Conservation (phyloP, 2,797 vertebrate species). For the Alca torda region DNA sequence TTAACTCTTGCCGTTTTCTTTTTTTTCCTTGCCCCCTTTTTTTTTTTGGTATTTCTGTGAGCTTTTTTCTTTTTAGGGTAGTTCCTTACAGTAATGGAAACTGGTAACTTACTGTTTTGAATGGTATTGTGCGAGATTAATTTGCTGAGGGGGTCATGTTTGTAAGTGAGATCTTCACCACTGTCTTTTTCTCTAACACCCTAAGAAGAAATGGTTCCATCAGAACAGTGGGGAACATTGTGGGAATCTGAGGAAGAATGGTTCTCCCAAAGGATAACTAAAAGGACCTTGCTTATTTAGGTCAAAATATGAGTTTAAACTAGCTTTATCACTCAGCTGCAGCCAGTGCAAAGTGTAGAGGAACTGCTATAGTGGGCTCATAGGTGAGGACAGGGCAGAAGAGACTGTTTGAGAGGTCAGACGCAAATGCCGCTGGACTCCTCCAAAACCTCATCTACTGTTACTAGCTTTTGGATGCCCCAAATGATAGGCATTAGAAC, state of each 20-base stretch:
- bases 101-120: neutral
- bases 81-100: neutral
- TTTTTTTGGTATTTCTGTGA: neutral
- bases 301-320: neutral
- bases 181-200: neutral
- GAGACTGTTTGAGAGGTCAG: neutral
- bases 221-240: neutral
- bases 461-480: neutral
- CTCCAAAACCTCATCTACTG: neutral
- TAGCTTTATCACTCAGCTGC: neutral
- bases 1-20: neutral
- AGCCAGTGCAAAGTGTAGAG: neutral
- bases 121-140: accelerated
- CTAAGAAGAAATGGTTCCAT: neutral
- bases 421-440: neutral
- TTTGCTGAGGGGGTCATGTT: neutral
- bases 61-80: neutral
- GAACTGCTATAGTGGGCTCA: neutral
- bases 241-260: neutral
- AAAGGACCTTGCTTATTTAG: neutral
- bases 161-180: neutral
- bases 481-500: neutral
- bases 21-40: too few relatives aligned
- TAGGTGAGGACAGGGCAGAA: neutral
- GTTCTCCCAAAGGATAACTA: neutral